A percentile compares a stretch with the other conserved stretches of the same genome.
Evolutionary conservation across 2,888 invertebrate species (phyloP).

Genomic region (Drosophila hawaiiensis): DNA sequence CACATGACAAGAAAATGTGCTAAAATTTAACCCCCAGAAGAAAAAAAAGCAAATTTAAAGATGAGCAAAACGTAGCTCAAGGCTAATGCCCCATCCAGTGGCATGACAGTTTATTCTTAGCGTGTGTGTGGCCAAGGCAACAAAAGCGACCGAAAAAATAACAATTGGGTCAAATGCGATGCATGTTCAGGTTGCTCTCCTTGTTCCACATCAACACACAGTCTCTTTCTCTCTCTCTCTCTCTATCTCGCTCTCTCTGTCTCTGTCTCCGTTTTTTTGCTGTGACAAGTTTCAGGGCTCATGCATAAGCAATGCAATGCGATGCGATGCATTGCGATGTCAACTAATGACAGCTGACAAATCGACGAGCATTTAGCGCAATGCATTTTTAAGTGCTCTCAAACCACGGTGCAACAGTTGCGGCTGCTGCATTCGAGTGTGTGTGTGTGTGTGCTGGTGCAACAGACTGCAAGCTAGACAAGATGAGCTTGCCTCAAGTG

Average conservation of each 20-base stretch:
- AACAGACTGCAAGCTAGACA: conserved; percentile 22
- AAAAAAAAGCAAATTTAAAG: neutral
- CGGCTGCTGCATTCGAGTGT: conserved; percentile 34
- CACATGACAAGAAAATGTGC: conserved; percentile 22
- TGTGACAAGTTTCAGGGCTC: conserved; percentile 20
- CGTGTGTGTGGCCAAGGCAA: conserved; percentile 62
- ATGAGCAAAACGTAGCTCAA: conserved; percentile 31
- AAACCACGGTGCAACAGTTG: conserved; percentile 62
- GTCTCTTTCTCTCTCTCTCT: conserved; percentile 1
- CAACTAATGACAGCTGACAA: conserved; percentile 44
- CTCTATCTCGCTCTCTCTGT: neutral
- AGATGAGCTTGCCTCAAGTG: conserved; percentile 48
- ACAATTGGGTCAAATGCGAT: conserved; percentile 58
- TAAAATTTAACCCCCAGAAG: neutral
- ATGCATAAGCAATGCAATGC: conserved; percentile 26
- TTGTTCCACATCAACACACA: conserved; percentile 7
- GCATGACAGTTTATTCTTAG: conserved; percentile 56
- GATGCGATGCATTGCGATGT: conserved; percentile 3
- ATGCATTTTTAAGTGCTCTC: conserved; percentile 35
- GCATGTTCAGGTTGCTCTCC: conserved; percentile 32
- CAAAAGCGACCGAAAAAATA: conserved; percentile 25
- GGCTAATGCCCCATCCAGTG: conserved; percentile 57
- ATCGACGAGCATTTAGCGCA: conserved; percentile 35
- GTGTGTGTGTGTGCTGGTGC: conserved; percentile 18
- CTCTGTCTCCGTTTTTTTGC: neutral